Evolutionary conservation across 2,888 invertebrate species (phyloP), one percentile per base, ranked within the genome.

Genomic region (Podotricha telesiphe): DNA sequence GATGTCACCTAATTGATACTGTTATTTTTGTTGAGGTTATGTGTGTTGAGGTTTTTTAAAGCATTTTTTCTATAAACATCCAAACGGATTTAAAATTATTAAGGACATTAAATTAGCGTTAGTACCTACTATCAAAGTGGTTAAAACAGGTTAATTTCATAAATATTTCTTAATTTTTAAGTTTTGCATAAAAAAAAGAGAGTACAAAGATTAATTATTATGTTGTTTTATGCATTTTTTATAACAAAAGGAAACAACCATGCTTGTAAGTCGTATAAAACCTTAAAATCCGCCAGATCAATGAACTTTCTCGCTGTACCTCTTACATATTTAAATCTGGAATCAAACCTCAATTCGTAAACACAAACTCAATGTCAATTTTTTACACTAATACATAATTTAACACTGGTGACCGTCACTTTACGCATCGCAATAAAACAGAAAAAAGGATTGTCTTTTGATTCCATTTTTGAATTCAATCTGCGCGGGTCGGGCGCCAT

Each of bases 391-490:
- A 87, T 88, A 85, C 82, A 90, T 88, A 86, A 91, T 90, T 89
- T 82, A 90, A 79, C 84, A 76, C 80, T 82, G 85, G 86, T 85
- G 77, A 84, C 86, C 82, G 78, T 75, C 80, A 62, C 79, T 81
- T 80, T 80, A 80, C 79, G 73, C 84, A 80, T 86, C 80, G 83
- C 84, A 83, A 88, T 88, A 89, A 91, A 91, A 69, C 68, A 86
- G 83, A 82, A 77, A 81, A 88, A 89, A 87, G 88, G 88, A 89
- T 90, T 90, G 89, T 87, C 89, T 88, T 88, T 84, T 89, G 91
- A 90, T 91, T 87, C 89, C 91, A 89, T 90, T 91, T 91, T 89
- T 86, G 89, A 86, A 90, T 89, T 90, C 91, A 91, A 93, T 92
- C 86, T 88, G 82, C 87, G 85, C 86, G 86, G 87, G 88, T 84